Conservation (phyloP, 2,113 vertebrate genomes). For the Sakesphorus luctuosus region DNA sequence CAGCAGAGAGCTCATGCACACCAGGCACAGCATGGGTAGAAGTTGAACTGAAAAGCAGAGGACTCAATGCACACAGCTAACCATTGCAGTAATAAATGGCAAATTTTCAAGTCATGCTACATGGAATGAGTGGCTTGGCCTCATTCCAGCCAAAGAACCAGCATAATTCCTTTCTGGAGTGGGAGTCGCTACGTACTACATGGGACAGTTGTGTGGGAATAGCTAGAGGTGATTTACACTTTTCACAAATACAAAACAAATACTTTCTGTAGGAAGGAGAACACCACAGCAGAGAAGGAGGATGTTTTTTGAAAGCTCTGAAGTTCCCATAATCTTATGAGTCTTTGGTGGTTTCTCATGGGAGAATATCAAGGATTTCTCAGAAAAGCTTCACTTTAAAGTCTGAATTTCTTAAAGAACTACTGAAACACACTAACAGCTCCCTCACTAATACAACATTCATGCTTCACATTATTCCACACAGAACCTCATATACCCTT, state of each 20-base stretch:
- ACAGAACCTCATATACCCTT: not conserved
- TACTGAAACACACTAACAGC: not conserved
- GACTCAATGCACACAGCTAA: not conserved
- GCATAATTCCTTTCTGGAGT: not conserved
- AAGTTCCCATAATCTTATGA: not conserved
- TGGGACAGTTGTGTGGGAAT: not conserved
- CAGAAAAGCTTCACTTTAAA: not conserved
- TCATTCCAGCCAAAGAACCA: not conserved
- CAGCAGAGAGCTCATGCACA: not conserved
- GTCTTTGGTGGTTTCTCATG: not conserved
- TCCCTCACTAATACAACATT: not conserved
- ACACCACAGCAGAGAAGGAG: not conserved
- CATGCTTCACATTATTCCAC: fast-evolving
- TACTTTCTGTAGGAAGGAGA: not conserved
- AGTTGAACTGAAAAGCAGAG: fast-evolving
- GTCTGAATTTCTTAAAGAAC: not conserved
- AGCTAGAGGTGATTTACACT: not conserved
- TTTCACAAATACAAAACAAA: not conserved
- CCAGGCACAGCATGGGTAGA: not conserved
- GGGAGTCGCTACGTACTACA: not conserved
- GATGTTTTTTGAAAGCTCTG: not conserved
- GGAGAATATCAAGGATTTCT: not conserved
- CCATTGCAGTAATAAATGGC: not conserved
- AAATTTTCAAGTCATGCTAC: not conserved
- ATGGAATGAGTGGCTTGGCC: not conserved